These are phyloP conservation scores for Helicoverpa armigera DNA, from an alignment of 1,140 invertebrate species.

Conservation along the genomic window DNA sequence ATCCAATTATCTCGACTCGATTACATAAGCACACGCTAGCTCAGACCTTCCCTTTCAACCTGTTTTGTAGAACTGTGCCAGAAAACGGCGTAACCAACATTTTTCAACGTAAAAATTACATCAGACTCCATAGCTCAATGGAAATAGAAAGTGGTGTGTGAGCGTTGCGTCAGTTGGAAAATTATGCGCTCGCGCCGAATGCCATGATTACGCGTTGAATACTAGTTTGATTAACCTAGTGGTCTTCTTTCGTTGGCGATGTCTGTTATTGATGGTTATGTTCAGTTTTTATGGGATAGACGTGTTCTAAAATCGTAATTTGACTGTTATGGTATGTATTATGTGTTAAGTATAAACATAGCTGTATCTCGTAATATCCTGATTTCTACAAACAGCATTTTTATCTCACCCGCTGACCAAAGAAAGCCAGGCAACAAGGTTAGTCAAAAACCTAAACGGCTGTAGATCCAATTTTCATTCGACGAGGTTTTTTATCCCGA, in stretches of 20 bases:
- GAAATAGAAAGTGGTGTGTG: conserved; percentile 57
- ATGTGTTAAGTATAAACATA: not conserved
- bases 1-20: not conserved
- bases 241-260: conserved; percentile 3
- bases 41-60: not conserved
- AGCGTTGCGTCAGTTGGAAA: conserved; percentile 53
- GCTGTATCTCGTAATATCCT: not conserved
- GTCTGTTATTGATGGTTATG: not conserved
- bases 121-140: conserved; percentile 31
- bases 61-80: conserved; percentile 13
- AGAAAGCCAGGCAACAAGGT: not conserved
- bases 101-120: conserved; percentile 41
- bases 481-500: not conserved
- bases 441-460: not conserved
- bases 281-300: not conserved
- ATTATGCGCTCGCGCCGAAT: conserved; percentile 50
- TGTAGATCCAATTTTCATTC: not conserved
- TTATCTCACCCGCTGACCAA: not conserved
- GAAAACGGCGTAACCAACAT: conserved; percentile 28
- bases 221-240: conserved; percentile 44
- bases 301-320: not conserved
- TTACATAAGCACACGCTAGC: conserved; percentile 8
- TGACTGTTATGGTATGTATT: not conserved
- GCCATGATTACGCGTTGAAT: conserved; percentile 40
- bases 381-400: not conserved